phyloP scores from a whole-genome alignment of 1,140 invertebrate species.

The Prorops nasuta region DNA sequence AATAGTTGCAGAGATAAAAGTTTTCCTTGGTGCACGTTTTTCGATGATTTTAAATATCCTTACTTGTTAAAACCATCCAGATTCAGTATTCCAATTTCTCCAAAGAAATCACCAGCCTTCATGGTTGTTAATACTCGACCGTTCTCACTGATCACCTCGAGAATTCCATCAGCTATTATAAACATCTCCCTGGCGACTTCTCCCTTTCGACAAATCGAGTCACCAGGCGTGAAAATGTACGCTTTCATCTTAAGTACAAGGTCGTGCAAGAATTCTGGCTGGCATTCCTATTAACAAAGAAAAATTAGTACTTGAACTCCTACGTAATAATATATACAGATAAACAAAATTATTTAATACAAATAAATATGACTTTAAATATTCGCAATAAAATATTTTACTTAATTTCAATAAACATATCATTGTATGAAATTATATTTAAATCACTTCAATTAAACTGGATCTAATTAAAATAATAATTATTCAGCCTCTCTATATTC shows the following conservation, averaged over 20 bases:
- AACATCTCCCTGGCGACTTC: slow-evolving; percentile 97
- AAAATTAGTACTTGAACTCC: too few species aligned
- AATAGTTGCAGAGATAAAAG: too few species aligned
- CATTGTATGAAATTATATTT: too few species aligned
- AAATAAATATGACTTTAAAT: too few species aligned
- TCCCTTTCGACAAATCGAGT: slow-evolving; percentile 92
- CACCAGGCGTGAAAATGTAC: slow-evolving; percentile 95
- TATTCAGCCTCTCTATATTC: too few species aligned
- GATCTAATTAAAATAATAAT: too few species aligned
- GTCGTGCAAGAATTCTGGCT: slow-evolving; percentile 95
- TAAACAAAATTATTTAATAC: too few species aligned
- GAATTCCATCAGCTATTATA: slow-evolving; percentile 94
- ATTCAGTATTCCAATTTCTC: slow-evolving; percentile 96
- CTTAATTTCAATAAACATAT: too few species aligned
- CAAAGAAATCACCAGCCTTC: slow-evolving; percentile 97
- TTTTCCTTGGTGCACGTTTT: too few species aligned
- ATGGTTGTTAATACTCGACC: slow-evolving; percentile 92
- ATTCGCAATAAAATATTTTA: too few species aligned
- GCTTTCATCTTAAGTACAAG: slow-evolving; percentile 97
- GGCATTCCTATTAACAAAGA: slow-evolving; percentile 83
- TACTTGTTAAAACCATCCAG: slow-evolving; percentile 95
- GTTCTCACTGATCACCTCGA: slow-evolving; percentile 93
- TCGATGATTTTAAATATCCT: slow-evolving; percentile 46
- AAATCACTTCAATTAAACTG: too few species aligned
- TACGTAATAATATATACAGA: too few species aligned